phyloP scores from a whole-genome alignment of 2,888 invertebrate species.

The Eupithecia subumbrata region DNA sequence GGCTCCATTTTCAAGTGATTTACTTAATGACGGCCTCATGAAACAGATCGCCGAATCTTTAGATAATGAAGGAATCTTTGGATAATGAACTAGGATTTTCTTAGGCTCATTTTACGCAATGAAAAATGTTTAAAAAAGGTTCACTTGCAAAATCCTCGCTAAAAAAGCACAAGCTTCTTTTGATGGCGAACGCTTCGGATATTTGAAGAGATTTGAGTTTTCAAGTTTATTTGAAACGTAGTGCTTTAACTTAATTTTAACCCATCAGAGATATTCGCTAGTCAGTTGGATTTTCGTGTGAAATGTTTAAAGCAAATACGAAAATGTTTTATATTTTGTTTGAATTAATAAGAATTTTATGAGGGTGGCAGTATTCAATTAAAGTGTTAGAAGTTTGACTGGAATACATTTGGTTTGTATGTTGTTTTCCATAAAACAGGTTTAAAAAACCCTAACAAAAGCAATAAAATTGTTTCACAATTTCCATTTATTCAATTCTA shows the following conservation, averaged over 20 bases:
- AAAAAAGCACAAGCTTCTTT: constrained; percentile 5
- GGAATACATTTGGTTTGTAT: background rate
- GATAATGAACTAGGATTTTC: constrained; percentile 40
- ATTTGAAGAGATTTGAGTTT: constrained; percentile 9
- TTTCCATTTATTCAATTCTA: too few relatives aligned
- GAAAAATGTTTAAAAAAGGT: constrained; percentile 5
- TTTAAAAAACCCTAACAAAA: background rate
- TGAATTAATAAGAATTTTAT: background rate
- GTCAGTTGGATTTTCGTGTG: background rate
- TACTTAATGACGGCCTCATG: constrained; percentile 42
- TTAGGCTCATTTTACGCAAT: constrained; percentile 21
- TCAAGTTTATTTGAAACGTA: constrained; percentile 6
- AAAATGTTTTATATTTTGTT: background rate
- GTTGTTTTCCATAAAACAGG: background rate
- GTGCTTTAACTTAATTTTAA: constrained; percentile 9
- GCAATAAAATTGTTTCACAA: too few relatives aligned
- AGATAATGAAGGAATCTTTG: constrained; percentile 29
- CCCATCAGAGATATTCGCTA: background rate
- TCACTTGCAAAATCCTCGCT: background rate
- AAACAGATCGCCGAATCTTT: constrained; percentile 40
- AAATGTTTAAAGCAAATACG: background rate
- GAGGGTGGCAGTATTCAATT: background rate
- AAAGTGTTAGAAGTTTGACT: background rate
- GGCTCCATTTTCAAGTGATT: constrained; percentile 38
- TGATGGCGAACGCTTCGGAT: constrained; percentile 3